Evolutionary conservation across 2,888 invertebrate species (phyloP), one percentile per base, ranked within the genome.

Genomic region (Anarsia innoxiella): DNA sequence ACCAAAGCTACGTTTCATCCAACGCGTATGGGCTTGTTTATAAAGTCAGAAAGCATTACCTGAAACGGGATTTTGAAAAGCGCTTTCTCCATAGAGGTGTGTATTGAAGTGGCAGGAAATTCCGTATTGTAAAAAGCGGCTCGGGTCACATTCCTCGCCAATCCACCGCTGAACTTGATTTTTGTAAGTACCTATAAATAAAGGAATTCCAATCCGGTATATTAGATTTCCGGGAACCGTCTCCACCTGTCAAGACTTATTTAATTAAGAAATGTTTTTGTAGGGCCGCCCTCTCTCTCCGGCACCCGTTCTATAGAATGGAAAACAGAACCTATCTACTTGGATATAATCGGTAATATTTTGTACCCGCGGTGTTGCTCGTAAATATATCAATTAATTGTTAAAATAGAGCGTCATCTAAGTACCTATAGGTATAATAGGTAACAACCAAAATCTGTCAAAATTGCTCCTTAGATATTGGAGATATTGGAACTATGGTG

Each of bases 251-350:
- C 67, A 51, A 42, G 54, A 37, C 53, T 66, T 60, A 72, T 73
- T 74, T 73, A 74, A 74, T 74, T 74, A 74, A 72, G 66, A 62
- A 56, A 65, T 69, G 68, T 72, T 73, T 70, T 66, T 59, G 61
- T 51, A 40, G 50, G 53, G 51, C 48, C 51, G 46, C 41, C 41
- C 40, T 16, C 25, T 2, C 19, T 3, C 19, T 19, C 4, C 8
- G 19, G 19, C 19, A 19, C 3, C 19, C n/a, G n/a, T n/a, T 19
- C 8, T 3, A 19, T 19, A 19, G 19, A 19, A 5, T 19, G 19
- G 19, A 19, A 19, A 19, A 19, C 3, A 19, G 19, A 8, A n/a
- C n/a, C 19, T 8, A 19, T 5, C 19, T 19, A 5, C 8, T 19
- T 3, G 3, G 19, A 19, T 5, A 19, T 5, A 19, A 5, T 19